phyloP scores from a whole-genome alignment of 2,113 vertebrate species.

The Cyphomyrus discorhynchus region DNA sequence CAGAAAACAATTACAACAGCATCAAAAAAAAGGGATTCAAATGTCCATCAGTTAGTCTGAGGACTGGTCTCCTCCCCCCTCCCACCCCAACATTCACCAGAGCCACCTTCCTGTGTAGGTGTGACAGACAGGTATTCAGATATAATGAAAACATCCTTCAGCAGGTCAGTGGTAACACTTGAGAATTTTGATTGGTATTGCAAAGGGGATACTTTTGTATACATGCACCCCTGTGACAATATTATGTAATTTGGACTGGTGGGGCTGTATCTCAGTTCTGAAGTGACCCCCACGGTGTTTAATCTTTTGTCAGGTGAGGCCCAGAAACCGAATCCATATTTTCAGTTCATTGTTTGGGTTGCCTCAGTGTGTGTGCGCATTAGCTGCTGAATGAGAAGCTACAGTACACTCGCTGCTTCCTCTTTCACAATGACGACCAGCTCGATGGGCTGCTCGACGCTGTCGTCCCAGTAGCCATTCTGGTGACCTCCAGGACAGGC shows the following conservation, averaged over 20 bases:
- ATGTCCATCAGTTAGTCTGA: too few species aligned
- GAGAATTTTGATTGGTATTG: conserved; percentile 5
- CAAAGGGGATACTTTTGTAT: neutral
- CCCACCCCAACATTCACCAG: conserved; percentile 69
- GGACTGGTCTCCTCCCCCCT: conserved; percentile 10
- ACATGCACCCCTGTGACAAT: neutral
- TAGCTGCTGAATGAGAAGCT: too few species aligned
- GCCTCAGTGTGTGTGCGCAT: too few species aligned
- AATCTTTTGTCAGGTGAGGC: neutral
- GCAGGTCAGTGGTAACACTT: neutral
- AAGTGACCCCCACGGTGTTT: neutral
- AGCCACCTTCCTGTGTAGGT: conserved; percentile 94
- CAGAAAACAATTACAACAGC: too few species aligned
- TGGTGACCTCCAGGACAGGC: too few species aligned
- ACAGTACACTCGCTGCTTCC: conserved; percentile 91
- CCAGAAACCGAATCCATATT: conserved; percentile 30
- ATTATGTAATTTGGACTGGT: neutral
- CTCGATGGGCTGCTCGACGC: conserved; percentile 60
- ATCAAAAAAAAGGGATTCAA: too few species aligned
- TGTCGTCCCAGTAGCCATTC: conserved; percentile 71
- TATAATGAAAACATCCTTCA: neutral
- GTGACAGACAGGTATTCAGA: conserved; percentile 26
- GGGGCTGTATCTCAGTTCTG: neutral
- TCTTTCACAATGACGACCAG: conserved; percentile 97
- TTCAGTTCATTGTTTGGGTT: too few species aligned